Conservation (phyloP, 2,888 invertebrate species). For the Mythimna loreyi region DNA sequence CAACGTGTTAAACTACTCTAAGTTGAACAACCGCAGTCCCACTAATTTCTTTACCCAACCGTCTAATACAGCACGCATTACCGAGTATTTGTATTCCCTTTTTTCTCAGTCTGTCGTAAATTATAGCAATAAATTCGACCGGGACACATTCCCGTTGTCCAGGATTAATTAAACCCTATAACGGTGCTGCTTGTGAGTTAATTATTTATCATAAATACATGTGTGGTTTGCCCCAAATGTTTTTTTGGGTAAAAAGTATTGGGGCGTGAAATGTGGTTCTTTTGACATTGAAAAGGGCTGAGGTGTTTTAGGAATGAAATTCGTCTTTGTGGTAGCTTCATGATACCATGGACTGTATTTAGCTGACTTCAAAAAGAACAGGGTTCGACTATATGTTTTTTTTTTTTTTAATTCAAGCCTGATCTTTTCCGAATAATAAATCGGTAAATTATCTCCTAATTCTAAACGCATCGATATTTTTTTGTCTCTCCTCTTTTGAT, state of each 20-base stretch:
- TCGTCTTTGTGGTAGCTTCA: background rate
- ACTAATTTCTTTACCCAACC: slow-evolving; percentile 54
- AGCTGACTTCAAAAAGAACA: background rate
- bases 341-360: background rate
- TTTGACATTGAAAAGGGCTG: slow-evolving; percentile 20
- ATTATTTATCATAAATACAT: slow-evolving; percentile 67
- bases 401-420: background rate
- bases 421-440: too few relatives aligned
- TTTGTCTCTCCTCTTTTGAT: too few relatives aligned
- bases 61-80: slow-evolving; percentile 74
- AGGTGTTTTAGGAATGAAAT: slow-evolving; percentile 3
- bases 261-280: slow-evolving; percentile 8
- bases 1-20: background rate
- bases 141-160: slow-evolving; percentile 80
- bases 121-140: slow-evolving; percentile 86
- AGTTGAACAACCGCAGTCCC: slow-evolving; percentile 8
- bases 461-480: too few relatives aligned
- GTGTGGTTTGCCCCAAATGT: slow-evolving; percentile 57
- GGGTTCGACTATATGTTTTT: background rate
- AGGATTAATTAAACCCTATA: slow-evolving; percentile 87
- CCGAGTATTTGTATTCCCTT: slow-evolving; percentile 82
- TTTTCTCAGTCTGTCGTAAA: slow-evolving; percentile 85
- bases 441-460: too few relatives aligned
- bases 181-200: slow-evolving; percentile 71
- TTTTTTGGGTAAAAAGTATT: slow-evolving; percentile 26